A percentile compares a stretch with the other conserved stretches of the same genome.
Evolutionary conservation across 2,888 invertebrate species (phyloP).

Genomic region (Hemithea aestivaria): DNA sequence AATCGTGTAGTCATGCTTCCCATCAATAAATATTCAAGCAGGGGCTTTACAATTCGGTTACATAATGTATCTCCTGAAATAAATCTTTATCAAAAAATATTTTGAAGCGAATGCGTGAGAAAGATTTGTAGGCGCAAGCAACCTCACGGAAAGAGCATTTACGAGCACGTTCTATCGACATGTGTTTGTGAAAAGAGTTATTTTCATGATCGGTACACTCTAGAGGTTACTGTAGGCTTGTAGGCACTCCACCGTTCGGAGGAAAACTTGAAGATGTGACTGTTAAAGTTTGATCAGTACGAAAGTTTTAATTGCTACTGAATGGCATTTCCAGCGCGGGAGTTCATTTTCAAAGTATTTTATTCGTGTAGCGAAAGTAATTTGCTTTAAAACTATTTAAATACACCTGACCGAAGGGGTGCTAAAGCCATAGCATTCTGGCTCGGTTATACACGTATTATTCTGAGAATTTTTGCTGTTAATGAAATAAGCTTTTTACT

Average conservation of each 20-base stretch:
- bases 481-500: too few relatives aligned
- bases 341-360: conserved; percentile 53
- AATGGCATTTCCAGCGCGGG: conserved; percentile 54
- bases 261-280: conserved; percentile 58
- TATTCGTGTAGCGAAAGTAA: conserved; percentile 47
- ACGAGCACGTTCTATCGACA: conserved; percentile 2
- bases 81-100: conserved; percentile 7
- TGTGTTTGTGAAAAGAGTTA: conserved; percentile 32
- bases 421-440: neutral
- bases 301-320: conserved; percentile 73
- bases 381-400: conserved; percentile 32
- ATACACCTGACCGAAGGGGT: conserved; percentile 17
- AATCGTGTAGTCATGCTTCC: too few relatives aligned
- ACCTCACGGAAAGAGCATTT: conserved; percentile 1
- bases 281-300: conserved; percentile 68
- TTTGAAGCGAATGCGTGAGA: conserved; percentile 1
- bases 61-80: neutral
- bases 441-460: too few relatives aligned
- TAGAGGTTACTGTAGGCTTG: conserved; percentile 43
- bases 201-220: conserved; percentile 34
- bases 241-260: conserved; percentile 40
- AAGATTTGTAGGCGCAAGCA: conserved; percentile 1
- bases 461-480: too few relatives aligned
- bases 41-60: too few relatives aligned
- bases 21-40: too few relatives aligned